phyloP scores from a whole-genome alignment of 2,113 vertebrate genomes.

The Melanerpes aurifrons region DNA sequence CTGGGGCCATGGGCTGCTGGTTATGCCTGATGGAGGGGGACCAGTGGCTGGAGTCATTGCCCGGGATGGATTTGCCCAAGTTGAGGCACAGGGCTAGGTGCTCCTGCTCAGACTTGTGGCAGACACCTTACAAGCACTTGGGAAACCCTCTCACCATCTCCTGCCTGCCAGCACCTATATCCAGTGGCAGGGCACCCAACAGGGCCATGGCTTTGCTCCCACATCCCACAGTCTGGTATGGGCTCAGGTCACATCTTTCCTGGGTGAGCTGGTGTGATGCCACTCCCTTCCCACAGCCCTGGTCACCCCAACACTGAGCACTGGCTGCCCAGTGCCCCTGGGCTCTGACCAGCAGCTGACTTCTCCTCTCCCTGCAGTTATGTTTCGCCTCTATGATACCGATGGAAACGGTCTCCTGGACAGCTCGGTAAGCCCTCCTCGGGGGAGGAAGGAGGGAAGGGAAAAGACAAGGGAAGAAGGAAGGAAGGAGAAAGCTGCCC shows the following conservation, averaged over 20 bases:
- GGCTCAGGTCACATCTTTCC: accelerated
- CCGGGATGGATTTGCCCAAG: neutral
- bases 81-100: accelerated
- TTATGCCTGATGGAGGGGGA: neutral
- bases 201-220: accelerated
- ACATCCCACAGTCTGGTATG: accelerated
- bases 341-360: neutral
- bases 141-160: accelerated
- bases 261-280: neutral
- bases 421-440: slow-evolving; percentile 83
- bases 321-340: neutral
- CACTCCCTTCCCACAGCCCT: neutral
- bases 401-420: slow-evolving; percentile 93
- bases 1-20: accelerated
- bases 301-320: neutral
- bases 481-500: too few relatives aligned
- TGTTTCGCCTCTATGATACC: slow-evolving; percentile 94
- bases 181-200: neutral
- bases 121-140: neutral
- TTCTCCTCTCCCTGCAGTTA: slow-evolving; percentile 82
- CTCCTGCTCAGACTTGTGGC: neutral
- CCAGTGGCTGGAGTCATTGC: neutral
- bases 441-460: neutral
- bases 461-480: neutral
- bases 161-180: accelerated